Conservation (phyloP, 2,888 invertebrate genomes). For the Drosophila macrospina region DNA sequence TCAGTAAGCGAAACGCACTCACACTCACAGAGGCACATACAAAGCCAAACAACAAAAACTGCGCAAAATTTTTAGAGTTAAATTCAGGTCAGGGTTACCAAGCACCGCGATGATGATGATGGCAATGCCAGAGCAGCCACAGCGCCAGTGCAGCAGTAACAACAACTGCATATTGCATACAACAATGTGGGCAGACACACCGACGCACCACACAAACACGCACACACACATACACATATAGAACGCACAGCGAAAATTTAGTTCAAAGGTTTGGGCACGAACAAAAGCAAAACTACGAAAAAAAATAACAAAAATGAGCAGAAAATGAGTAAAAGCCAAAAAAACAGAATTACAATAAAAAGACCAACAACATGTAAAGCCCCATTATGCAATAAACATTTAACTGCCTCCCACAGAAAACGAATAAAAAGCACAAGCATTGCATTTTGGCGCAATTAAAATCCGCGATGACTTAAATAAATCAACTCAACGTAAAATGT, state of each 20-base stretch:
- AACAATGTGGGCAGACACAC: constrained; percentile 54
- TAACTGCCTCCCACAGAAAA: constrained; percentile 18
- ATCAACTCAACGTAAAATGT: constrained; percentile 31
- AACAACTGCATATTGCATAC: constrained; percentile 31
- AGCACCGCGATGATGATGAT: constrained; percentile 55
- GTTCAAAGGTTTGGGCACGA: constrained; percentile 71
- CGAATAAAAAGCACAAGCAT: constrained; percentile 24
- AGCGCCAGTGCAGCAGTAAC: constrained; percentile 23
- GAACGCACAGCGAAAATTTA: constrained; percentile 49
- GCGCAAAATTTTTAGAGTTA: constrained; percentile 63
- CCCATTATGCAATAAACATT: constrained; percentile 57
- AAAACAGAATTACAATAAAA: constrained; percentile 25
- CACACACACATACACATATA: constrained; percentile 20
- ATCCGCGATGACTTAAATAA: constrained; percentile 53
- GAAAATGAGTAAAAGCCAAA: constrained; percentile 19
- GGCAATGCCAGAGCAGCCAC: constrained; percentile 45
- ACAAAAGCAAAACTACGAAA: constrained; percentile 40
- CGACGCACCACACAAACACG: constrained; percentile 7
- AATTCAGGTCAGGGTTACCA: constrained; percentile 75
- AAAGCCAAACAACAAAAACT: constrained; percentile 33
- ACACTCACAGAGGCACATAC: constrained; percentile 24
- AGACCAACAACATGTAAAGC: constrained; percentile 33
- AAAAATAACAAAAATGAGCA: constrained; percentile 2
- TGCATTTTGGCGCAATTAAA: constrained; percentile 45
- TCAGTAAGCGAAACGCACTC: constrained; percentile 43